Evolutionary conservation across 2,113 vertebrate genomes (phyloP).

Genomic region (Amia ocellicauda): DNA sequence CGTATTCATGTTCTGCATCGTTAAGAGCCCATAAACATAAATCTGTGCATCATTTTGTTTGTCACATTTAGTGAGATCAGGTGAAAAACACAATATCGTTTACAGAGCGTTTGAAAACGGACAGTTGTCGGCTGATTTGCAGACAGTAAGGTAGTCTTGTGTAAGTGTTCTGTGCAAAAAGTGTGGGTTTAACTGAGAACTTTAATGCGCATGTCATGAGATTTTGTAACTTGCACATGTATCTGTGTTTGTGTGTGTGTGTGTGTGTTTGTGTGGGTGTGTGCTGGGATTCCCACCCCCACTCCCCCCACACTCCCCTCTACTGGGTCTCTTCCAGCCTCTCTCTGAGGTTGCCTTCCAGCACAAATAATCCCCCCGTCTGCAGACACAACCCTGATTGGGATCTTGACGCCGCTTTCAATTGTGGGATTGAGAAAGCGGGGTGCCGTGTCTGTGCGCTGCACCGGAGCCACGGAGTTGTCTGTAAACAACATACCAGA

Average conservation of each 20-base stretch:
- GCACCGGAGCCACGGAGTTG: slow-evolving; percentile 28
- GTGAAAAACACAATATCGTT: no score
- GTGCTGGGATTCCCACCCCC: slow-evolving; percentile 8
- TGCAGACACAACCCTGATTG: slow-evolving; percentile 62
- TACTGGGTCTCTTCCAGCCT: slow-evolving; percentile 22
- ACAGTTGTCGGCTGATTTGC: no score
- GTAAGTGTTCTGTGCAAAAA: no score
- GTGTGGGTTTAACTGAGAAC: no score
- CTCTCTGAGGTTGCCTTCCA: slow-evolving; percentile 50
- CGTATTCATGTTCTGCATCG: no score
- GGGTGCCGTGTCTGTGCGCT: slow-evolving; percentile 42
- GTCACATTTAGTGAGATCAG: no score
- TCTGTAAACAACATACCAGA: slow-evolving; percentile 53
- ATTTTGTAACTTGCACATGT: not conserved
- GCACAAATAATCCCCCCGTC: slow-evolving; percentile 65
- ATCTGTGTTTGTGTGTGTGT: slow-evolving; percentile 14
- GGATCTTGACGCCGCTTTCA: slow-evolving; percentile 63
- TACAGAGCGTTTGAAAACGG: no score
- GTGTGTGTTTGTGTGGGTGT: slow-evolving; percentile 1
- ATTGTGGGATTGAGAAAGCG: slow-evolving; percentile 57
- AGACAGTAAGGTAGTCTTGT: no score
- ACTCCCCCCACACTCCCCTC: not conserved
- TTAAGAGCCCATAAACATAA: no score
- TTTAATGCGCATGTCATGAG: no score
- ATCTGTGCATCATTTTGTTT: no score